Evolutionary conservation across 2,888 invertebrate genomes (phyloP).

Genomic region (Thymelicus lineola): DNA sequence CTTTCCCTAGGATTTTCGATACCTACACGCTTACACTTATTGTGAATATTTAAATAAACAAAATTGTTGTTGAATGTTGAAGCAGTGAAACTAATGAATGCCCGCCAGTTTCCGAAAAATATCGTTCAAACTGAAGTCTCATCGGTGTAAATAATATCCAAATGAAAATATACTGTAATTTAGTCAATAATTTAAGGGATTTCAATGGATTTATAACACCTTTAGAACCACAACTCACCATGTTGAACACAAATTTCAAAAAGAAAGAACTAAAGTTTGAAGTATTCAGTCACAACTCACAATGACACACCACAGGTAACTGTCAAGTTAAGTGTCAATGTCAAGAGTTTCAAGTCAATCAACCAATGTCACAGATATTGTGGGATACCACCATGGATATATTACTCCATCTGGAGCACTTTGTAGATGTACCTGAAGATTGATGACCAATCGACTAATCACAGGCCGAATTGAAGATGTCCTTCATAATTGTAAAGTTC

Average conservation of each 20-base stretch:
- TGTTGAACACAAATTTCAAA: conserved; percentile 72
- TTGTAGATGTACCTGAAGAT: too few relatives aligned
- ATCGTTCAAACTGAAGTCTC: background rate
- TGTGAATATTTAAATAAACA: background rate
- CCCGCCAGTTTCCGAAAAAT: background rate
- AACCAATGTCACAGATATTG: too few relatives aligned
- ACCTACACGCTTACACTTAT: too few relatives aligned
- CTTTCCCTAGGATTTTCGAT: too few relatives aligned
- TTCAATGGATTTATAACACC: conserved; percentile 58
- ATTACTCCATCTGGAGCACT: too few relatives aligned
- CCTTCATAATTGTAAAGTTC: too few relatives aligned
- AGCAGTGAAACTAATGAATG: background rate
- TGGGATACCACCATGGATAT: too few relatives aligned
- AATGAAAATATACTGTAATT: background rate
- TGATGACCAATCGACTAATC: too few relatives aligned
- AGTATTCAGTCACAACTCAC: conserved; percentile 42
- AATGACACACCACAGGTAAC: conserved; percentile 37
- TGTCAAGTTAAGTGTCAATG: conserved; percentile 23
- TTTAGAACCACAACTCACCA: conserved; percentile 68
- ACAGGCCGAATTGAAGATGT: too few relatives aligned
- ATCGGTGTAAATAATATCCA: background rate
- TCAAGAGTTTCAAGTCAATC: conserved; percentile 10
- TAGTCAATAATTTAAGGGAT: conserved; percentile 52
- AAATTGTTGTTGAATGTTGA: background rate
- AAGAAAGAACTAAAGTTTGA: conserved; percentile 60